phyloP scores from a whole-genome alignment of 2,797 vertebrate genomes.

The Podargus strigoides region DNA sequence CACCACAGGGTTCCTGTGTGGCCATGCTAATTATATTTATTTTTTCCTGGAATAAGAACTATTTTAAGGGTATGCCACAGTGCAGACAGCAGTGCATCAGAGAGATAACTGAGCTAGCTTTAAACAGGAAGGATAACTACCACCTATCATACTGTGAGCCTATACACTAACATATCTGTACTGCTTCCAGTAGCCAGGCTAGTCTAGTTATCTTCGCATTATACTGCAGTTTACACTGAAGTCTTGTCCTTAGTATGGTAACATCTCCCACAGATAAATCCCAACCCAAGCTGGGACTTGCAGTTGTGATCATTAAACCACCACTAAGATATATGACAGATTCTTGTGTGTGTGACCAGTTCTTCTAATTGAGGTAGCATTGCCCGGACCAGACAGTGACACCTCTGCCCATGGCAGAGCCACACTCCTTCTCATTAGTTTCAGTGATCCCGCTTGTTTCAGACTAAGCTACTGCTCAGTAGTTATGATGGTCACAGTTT shows the following conservation, averaged over 20 bases:
- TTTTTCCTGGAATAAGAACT: background rate
- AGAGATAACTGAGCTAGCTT: background rate
- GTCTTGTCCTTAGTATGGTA: background rate
- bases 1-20: background rate
- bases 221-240: background rate
- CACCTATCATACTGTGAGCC: background rate
- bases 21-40: background rate
- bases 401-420: background rate
- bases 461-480: background rate
- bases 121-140: background rate
- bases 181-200: background rate
- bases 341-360: background rate
- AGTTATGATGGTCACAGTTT: background rate
- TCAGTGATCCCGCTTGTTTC: background rate
- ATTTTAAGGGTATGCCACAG: background rate
- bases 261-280: background rate
- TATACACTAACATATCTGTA: background rate
- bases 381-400: background rate
- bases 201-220: background rate
- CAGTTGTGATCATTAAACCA: background rate
- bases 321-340: background rate
- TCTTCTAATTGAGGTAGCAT: background rate
- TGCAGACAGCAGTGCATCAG: background rate
- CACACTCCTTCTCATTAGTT: background rate
- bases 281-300: background rate